Base-by-base conservation (phyloP, 2,113 vertebrate species). In the Corapipo altera region DNA sequence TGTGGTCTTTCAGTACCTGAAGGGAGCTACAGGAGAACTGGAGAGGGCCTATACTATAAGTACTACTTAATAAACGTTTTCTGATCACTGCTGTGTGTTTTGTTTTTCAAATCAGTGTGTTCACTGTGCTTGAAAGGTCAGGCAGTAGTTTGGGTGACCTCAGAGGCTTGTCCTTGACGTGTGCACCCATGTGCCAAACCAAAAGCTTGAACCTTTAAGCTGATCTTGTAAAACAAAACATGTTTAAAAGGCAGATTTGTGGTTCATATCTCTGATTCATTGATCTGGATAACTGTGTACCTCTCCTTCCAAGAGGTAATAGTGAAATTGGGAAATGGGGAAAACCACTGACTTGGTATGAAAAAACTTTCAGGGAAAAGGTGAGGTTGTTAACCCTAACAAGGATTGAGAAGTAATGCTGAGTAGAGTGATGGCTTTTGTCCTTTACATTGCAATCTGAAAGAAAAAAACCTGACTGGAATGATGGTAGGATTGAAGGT, bases 201-300 rank as follows among this genome's bases (percentile, higher is more conserved):
- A 26, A 71, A 76, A 54, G 15, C 39, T 57, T 24, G 52, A 26
- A 58, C 32, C 59, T 86, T 20, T 14, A 37, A 67, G 41, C 23
- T 64, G 49, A 1, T 57, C 46, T 73, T 73, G 18, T 61, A n/a
- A 62, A 73, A 19, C 22, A 66, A 2, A 6, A 0, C 0, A 0
- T 26, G 27, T 51, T 65, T 59, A 44, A 57, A 78, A 83, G n/a
- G 37, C 51, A 70, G 43, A n/a, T 85, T n/a, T 48, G 27, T 15
- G 32, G 17, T 72, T 83, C 5, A 3, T 21, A 2, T 15, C 39
- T 61, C 22, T 43, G 48, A 62, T 55, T 71, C 18, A 9, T 62
- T 65, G 71, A 30, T 39, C 39, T 66, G 76, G 27, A 41, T 88
- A 30, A 20, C 35, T 75, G 30, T 62, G 58, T 55, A 28, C 37